phyloP scores from a whole-genome alignment of 2,797 vertebrate genomes.

The Sylvilagus floridanus region DNA sequence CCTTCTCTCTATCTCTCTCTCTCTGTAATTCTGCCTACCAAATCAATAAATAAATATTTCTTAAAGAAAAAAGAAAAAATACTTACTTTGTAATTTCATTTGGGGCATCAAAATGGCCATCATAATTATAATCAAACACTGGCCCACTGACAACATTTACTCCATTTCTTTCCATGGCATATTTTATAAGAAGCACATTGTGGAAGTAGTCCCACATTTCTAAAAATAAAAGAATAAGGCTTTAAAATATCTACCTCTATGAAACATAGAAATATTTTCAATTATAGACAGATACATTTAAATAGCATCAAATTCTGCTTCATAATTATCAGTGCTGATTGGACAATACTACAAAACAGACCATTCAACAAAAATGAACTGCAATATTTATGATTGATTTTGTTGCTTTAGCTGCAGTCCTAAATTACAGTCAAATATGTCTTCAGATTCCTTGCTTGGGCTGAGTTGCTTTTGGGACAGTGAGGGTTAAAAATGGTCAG shows the following conservation, averaged over 20 bases:
- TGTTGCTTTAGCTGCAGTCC: not conserved
- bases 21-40: no score
- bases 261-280: not conserved
- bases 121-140: conserved; percentile 94
- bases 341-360: not conserved
- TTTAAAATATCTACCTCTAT: conserved; percentile 39
- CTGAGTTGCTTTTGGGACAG: not conserved
- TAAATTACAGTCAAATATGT: conserved; percentile 39
- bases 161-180: conserved; percentile 91
- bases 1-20: no score
- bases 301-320: not conserved
- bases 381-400: not conserved
- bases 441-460: not conserved
- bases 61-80: no score
- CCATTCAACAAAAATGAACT: not conserved
- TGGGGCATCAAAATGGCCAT: conserved; percentile 92
- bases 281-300: not conserved
- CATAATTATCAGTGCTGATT: not conserved
- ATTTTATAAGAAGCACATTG: conserved; percentile 88
- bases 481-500: not conserved
- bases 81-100: conserved; percentile 80
- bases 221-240: conserved; percentile 83
- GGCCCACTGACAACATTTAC: conserved; percentile 96
- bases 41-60: no score
- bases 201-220: conserved; percentile 95